Percentiles rank a stretch among this genome's conserved stretches.
phyloP scores from a whole-genome alignment of 1,140 invertebrate species.

The Eciton burchellii region DNA sequence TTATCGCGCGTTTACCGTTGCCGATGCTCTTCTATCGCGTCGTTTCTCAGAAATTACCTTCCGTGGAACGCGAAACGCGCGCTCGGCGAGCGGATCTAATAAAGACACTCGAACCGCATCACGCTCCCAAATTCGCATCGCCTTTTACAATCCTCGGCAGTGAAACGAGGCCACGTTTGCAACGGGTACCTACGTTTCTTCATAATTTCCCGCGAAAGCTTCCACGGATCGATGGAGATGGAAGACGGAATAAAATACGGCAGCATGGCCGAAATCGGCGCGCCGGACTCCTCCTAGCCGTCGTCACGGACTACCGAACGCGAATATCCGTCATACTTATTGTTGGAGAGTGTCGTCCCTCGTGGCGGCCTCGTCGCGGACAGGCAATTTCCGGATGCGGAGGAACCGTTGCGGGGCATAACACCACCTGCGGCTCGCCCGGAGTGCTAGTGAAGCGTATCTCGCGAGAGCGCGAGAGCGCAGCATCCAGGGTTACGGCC shows the following conservation, averaged over 20 bases:
- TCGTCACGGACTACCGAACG: background rate
- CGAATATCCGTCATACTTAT: constrained; percentile 32
- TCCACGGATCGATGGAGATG: too few relatives aligned
- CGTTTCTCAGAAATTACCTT: too few relatives aligned
- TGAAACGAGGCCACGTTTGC: background rate
- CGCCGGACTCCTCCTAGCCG: background rate
- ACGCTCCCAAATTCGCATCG: background rate
- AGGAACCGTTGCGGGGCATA: constrained; percentile 48
- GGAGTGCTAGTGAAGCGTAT: constrained; percentile 63
- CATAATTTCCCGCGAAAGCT: too few relatives aligned
- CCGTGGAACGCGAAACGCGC: too few relatives aligned
- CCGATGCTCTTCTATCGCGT: too few relatives aligned
- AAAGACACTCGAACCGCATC: background rate
- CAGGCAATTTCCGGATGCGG: constrained; percentile 53
- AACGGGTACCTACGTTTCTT: background rate
- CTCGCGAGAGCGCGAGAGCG: constrained; percentile 41
- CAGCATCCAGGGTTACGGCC: constrained; percentile 55
- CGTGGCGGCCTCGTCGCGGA: constrained; percentile 36
- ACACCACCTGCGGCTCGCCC: constrained; percentile 43
- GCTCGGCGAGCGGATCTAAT: too few relatives aligned
- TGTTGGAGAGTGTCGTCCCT: constrained; percentile 27
- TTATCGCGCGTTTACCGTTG: too few relatives aligned
- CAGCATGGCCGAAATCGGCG: background rate
- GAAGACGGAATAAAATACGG: background rate
- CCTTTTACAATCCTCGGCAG: background rate